Evolutionary conservation across 2,888 invertebrate species (phyloP).

Genomic region (Amiota communis): DNA sequence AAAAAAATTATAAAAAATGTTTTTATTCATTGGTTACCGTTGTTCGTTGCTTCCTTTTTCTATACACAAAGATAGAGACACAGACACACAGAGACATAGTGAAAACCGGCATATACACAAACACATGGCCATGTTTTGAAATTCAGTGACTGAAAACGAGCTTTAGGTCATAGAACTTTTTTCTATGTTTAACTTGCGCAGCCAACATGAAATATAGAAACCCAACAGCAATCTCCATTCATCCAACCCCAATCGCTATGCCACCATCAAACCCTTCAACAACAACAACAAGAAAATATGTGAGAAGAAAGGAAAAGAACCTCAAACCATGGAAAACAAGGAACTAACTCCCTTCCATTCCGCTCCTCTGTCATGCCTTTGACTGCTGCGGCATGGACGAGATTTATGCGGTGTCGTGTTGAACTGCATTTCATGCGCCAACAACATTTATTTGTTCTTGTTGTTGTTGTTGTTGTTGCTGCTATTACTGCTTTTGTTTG

Average conservation of each 20-base stretch:
- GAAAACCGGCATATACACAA: not conserved
- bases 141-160: slow-evolving; percentile 31
- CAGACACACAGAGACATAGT: no score
- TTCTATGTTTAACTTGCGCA: slow-evolving; percentile 46
- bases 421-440: slow-evolving; percentile 50
- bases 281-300: slow-evolving; percentile 5
- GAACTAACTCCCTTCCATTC: not conserved
- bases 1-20: slow-evolving; percentile 32
- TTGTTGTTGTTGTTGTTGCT: slow-evolving; percentile 18
- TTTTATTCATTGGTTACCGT: slow-evolving; percentile 57
- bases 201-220: slow-evolving; percentile 22
- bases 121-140: not conserved
- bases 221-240: not conserved
- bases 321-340: no score
- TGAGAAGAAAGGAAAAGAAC: no score
- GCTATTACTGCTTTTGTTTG: not conserved
- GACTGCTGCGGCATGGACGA: slow-evolving; percentile 31
- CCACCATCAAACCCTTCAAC: slow-evolving; percentile 16
- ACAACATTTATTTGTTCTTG: slow-evolving; percentile 19
- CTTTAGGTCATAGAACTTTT: slow-evolving; percentile 70
- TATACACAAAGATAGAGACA: not conserved
- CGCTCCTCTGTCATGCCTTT: not conserved
- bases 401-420: slow-evolving; percentile 58
- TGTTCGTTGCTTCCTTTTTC: slow-evolving; percentile 39
- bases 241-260: slow-evolving; percentile 37